phyloP scores from a whole-genome alignment of 2,888 invertebrate species.

The Gerris lacustris region DNA sequence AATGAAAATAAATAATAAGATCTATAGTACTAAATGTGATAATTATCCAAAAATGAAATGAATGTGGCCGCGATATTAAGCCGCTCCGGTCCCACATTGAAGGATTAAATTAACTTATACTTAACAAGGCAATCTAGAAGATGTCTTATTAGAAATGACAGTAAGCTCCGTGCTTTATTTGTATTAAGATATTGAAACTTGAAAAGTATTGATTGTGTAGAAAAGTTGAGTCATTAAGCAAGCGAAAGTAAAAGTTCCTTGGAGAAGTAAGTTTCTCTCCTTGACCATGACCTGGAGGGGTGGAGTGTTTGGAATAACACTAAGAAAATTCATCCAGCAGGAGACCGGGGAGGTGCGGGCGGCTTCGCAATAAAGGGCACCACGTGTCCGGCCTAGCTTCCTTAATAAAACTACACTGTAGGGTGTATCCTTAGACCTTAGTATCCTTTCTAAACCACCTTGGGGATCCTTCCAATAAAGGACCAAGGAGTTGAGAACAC shows the following conservation, averaged over 20 bases:
- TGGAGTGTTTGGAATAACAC: slow-evolving; percentile 1
- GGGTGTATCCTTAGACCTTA: background rate
- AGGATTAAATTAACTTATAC: too few species aligned
- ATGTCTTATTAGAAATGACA: too few species aligned
- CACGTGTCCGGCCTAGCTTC: background rate
- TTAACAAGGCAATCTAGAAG: too few species aligned
- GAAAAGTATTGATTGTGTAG: background rate
- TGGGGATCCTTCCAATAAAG: background rate
- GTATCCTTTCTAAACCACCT: background rate
- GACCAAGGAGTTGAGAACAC: background rate
- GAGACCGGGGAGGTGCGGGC: background rate
- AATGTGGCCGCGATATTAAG: too few species aligned
- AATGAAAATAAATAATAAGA: too few species aligned
- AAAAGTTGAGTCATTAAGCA: background rate
- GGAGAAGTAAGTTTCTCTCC: background rate
- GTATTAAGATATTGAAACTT: background rate
- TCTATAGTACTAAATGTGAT: too few species aligned
- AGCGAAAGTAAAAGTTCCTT: background rate
- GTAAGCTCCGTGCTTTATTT: too few species aligned
- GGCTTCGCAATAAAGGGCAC: background rate
- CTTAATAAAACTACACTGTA: background rate
- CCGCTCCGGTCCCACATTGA: too few species aligned
- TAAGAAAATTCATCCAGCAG: background rate
- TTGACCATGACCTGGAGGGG: background rate
- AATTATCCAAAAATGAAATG: too few species aligned